Evolutionary conservation across 2,797 vertebrate species (phyloP).

Genomic region (Streptopelia turtur): DNA sequence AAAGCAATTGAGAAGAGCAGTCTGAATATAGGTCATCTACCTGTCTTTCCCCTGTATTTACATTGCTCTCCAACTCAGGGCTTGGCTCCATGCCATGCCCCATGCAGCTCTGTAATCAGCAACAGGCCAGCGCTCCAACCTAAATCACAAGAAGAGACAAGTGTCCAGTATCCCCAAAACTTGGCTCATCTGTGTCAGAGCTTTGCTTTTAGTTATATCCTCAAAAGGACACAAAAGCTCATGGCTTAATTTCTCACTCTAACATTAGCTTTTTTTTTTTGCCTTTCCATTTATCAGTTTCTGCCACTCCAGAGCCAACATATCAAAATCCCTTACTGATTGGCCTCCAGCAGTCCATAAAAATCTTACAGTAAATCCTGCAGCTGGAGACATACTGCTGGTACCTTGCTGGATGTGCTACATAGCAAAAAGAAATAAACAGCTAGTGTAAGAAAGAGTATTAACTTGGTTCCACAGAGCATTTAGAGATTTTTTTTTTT

Average conservation of each 20-base stretch:
- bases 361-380: not conserved
- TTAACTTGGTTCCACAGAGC: not conserved
- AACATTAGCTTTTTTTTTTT: too few species aligned
- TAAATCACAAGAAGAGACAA: not conserved
- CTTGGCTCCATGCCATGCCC: not conserved
- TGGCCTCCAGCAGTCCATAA: not conserved
- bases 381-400: not conserved
- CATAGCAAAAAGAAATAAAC: not conserved
- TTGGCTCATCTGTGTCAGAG: not conserved
- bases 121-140: not conserved
- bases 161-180: not conserved
- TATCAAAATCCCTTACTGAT: not conserved
- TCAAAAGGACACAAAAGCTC: not conserved
- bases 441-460: not conserved
- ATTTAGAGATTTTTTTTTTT: not conserved
- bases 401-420: not conserved
- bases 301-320: not conserved
- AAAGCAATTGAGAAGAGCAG: not conserved
- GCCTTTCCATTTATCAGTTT: not conserved
- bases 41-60: not conserved
- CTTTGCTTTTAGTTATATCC: not conserved
- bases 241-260: not conserved
- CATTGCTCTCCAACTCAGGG: not conserved
- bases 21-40: not conserved
- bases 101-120: not conserved